Evolutionary conservation across 2,113 vertebrate species (phyloP).

Genomic region (Apteryx owenii): DNA sequence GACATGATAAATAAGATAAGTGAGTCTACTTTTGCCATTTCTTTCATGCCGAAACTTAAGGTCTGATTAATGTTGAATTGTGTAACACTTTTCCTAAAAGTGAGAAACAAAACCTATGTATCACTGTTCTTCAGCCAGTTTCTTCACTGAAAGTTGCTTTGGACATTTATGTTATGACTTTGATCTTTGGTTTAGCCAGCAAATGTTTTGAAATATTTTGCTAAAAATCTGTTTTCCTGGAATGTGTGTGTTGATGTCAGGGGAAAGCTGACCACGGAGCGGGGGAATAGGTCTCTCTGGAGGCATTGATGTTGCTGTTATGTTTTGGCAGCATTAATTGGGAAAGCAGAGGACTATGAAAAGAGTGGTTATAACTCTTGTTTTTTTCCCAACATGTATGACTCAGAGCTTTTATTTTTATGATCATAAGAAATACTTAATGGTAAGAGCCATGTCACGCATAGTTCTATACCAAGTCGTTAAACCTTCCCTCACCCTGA

Average conservation of each 20-base stretch:
- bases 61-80: neutral
- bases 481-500: neutral
- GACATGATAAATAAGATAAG: neutral
- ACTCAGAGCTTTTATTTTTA: neutral
- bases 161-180: neutral
- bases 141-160: neutral
- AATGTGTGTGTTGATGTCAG: neutral
- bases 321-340: neutral
- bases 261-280: neutral
- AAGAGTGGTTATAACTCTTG: neutral
- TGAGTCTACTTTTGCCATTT: neutral
- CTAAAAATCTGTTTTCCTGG: neutral
- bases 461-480: neutral
- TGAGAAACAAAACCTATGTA: neutral
- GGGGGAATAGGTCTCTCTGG: neutral
- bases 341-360: neutral
- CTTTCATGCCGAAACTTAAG: neutral
- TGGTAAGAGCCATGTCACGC: neutral
- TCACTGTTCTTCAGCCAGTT: neutral
- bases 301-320: neutral
- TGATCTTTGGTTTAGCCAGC: neutral
- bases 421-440: neutral
- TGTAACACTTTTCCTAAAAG: neutral
- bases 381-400: neutral
- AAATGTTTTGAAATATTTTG: neutral